Percentiles rank a stretch among this genome's conserved stretches.
Evolutionary conservation across 2,888 invertebrate genomes (phyloP).

Genomic region (Drosophila putrida): DNA sequence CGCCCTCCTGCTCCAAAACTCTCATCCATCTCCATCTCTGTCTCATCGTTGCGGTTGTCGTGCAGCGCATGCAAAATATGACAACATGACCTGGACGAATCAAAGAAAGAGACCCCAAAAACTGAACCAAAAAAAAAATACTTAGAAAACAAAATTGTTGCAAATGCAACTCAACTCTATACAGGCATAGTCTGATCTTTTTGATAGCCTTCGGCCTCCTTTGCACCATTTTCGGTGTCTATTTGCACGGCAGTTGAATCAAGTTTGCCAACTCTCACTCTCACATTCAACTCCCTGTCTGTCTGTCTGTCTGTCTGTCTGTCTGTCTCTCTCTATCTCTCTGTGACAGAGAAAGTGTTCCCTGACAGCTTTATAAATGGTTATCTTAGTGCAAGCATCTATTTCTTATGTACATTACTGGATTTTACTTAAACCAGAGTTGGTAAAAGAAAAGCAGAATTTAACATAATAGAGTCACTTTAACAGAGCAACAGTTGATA

Average conservation of each 20-base stretch:
- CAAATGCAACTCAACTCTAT: constrained; percentile 44
- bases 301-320: background rate
- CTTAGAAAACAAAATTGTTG: constrained; percentile 16
- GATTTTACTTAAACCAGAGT: background rate
- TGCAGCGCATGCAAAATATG: constrained; percentile 71
- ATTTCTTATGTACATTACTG: background rate
- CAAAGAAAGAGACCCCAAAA: constrained; percentile 35
- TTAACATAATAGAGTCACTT: background rate
- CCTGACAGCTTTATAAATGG: constrained; percentile 26
- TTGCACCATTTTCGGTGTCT: constrained; percentile 42
- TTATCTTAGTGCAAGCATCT: background rate
- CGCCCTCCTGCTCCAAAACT: background rate
- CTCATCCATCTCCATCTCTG: background rate
- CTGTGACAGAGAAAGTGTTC: constrained; percentile 29
- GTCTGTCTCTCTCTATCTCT: background rate
- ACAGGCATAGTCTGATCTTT: constrained; percentile 36
- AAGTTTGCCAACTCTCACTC: constrained; percentile 40
- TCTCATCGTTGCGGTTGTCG: constrained; percentile 33
- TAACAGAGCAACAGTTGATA: background rate
- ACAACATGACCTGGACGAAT: constrained; percentile 58
- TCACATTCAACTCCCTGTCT: constrained; percentile 1
- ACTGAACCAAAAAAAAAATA: constrained; percentile 8
- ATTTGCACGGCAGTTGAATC: constrained; percentile 56
- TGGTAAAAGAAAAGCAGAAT: background rate
- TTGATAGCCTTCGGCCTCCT: constrained; percentile 18